phyloP scores from a whole-genome alignment of 2,888 invertebrate genomes.

The Ligdia adustata region DNA sequence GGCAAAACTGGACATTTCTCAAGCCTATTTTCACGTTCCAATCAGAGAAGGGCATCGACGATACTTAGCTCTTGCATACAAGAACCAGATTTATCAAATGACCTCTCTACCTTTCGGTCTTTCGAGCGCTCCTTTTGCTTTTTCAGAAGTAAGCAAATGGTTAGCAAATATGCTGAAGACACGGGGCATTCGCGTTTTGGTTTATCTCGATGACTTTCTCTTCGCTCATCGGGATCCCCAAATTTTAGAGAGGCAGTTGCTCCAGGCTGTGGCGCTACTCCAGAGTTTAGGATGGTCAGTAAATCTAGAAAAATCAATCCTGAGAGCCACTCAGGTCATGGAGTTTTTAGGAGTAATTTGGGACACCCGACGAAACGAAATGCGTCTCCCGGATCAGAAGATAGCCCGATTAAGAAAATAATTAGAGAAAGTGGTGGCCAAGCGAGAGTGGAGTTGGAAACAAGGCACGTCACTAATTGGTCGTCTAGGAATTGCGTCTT shows the following conservation, averaged over 20 bases:
- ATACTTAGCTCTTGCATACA: background rate
- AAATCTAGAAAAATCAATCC: constrained; percentile 17
- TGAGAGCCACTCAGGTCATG: constrained; percentile 9
- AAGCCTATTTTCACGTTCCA: no score
- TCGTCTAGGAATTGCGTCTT: constrained; percentile 26
- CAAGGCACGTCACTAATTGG: constrained; percentile 27
- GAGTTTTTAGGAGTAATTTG: constrained; percentile 34
- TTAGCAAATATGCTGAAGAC: constrained; percentile 17
- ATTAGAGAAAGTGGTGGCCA: background rate
- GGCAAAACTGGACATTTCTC: no score
- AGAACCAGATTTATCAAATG: no score
- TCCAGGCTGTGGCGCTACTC: constrained; percentile 2
- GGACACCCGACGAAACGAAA: constrained; percentile 25
- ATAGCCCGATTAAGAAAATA: constrained; percentile 5
- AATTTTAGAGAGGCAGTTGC: constrained; percentile 12
- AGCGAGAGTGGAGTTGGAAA: constrained; percentile 21
- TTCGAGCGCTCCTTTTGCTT: background rate
- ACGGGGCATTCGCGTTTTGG: constrained; percentile 17
- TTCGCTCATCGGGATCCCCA: constrained; percentile 22
- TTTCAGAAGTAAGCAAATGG: constrained; percentile 34
- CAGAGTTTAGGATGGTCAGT: constrained; percentile 23
- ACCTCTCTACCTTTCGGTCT: background rate
- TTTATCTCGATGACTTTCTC: constrained; percentile 22
- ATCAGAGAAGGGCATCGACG: no score
- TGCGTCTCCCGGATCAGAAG: constrained; percentile 18